Percentiles rank a stretch among this genome's conserved stretches.
Evolutionary conservation across 1,140 invertebrate genomes (phyloP).

Genomic region (Wiebesia pumilae): DNA sequence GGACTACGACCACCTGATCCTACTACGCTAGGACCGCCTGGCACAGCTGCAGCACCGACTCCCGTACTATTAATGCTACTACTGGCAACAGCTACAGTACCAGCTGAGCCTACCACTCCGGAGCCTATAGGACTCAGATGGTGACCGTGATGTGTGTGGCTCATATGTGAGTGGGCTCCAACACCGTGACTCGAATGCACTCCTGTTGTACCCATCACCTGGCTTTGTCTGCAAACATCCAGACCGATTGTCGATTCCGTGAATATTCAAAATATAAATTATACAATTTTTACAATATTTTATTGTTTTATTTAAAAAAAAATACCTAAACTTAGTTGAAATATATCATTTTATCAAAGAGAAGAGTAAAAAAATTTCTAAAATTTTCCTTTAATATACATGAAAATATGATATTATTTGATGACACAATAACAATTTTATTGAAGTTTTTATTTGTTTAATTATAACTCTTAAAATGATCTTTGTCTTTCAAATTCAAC

Average conservation of each 20-base stretch:
- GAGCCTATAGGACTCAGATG: slow-evolving; percentile 68
- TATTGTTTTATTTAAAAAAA: no score
- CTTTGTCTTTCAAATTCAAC: no score
- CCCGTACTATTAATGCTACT: neutral
- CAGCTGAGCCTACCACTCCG: neutral
- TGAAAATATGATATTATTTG: no score
- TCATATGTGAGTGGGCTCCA: slow-evolving; percentile 30
- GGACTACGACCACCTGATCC: slow-evolving; percentile 69
- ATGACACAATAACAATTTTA: no score
- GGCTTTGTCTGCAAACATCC: slow-evolving; percentile 71
- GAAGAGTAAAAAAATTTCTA: no score
- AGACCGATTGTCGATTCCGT: neutral
- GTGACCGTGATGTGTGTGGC: slow-evolving; percentile 59
- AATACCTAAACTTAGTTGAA: no score
- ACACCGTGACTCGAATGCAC: slow-evolving; percentile 67
- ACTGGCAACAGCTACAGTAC: neutral
- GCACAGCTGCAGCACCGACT: slow-evolving; percentile 52
- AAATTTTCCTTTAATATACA: no score
- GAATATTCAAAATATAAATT: neutral
- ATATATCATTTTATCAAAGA: no score
- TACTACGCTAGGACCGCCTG: neutral
- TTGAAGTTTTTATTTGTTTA: no score
- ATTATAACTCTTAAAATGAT: no score
- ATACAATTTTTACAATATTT: neutral
- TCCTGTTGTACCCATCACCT: slow-evolving; percentile 70